phyloP scores from a whole-genome alignment of 64 coral and sea anemone species.

The Porites lutea region DNA sequence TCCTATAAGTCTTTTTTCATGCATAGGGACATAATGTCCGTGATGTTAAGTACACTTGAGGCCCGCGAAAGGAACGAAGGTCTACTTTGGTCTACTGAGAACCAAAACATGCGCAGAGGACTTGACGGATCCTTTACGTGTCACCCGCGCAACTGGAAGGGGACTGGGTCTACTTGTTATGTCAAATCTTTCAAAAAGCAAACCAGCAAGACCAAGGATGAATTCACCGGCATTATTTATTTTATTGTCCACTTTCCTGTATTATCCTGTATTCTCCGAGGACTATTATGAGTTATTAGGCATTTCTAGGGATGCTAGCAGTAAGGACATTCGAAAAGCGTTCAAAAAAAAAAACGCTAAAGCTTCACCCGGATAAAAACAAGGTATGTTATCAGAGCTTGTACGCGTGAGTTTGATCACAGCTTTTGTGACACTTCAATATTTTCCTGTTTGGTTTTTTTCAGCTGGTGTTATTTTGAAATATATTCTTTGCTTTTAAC shows the following conservation, averaged over 20 bases:
- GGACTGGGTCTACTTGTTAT: slow-evolving; percentile 37
- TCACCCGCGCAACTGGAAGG: background rate
- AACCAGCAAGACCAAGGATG: slow-evolving; percentile 18
- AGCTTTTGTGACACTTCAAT: background rate
- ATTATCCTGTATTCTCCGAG: slow-evolving; percentile 79
- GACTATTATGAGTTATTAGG: slow-evolving; percentile 98
- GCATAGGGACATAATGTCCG: too few relatives aligned
- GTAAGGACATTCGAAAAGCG: slow-evolving; percentile 93
- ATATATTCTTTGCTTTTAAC: background rate
- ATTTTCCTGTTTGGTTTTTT: background rate
- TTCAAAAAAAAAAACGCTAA: slow-evolving; percentile 94
- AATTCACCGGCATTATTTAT: slow-evolving; percentile 90
- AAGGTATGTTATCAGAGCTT: slow-evolving; percentile 50
- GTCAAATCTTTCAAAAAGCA: background rate
- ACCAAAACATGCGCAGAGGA: slow-evolving; percentile 4
- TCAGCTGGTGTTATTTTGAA: background rate
- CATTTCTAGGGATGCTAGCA: slow-evolving; percentile 89
- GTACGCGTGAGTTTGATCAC: too few relatives aligned
- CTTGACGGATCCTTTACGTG: background rate
- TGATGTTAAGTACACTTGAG: too few relatives aligned
- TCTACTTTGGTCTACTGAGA: background rate
- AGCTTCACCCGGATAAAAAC: slow-evolving; percentile 96
- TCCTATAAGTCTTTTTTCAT: too few relatives aligned
- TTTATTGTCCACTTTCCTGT: slow-evolving; percentile 89
- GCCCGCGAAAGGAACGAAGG: background rate